phyloP scores from a whole-genome alignment of 1,140 invertebrate genomes.

The Calycopis cecrops region DNA sequence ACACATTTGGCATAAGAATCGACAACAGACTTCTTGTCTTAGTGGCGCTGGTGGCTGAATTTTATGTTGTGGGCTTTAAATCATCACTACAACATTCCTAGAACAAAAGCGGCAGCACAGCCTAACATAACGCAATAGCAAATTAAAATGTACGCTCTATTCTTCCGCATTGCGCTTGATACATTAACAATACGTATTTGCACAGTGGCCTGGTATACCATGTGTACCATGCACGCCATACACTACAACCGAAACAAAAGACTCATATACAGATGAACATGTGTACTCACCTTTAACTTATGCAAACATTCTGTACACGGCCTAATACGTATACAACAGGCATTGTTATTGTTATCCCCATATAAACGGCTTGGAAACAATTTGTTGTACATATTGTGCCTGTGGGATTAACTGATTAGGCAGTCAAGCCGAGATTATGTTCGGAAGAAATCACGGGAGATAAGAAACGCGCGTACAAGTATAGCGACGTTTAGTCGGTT shows the following conservation, averaged over 20 bases:
- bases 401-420: neutral
- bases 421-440: slow-evolving; percentile 1
- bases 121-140: too few relatives aligned
- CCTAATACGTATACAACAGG: neutral
- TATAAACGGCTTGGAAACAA: neutral
- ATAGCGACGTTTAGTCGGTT: neutral
- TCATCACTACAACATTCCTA: too few relatives aligned
- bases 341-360: neutral
- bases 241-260: neutral
- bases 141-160: too few relatives aligned
- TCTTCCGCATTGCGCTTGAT: slow-evolving; percentile 1
- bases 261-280: neutral
- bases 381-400: neutral
- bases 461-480: neutral
- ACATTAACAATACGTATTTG: slow-evolving; percentile 1
- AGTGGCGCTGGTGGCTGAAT: too few relatives aligned
- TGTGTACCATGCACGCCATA: neutral
- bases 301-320: neutral
- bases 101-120: too few relatives aligned
- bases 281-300: slow-evolving; percentile 3
- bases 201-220: neutral
- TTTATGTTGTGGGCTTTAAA: too few relatives aligned
- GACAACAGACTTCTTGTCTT: too few relatives aligned
- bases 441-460: neutral
- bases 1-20: too few relatives aligned